These are phyloP conservation scores for Myoxocephalus aenaeus DNA, from an alignment of 2,797 vertebrate genomes.

Conservation along the genomic window DNA sequence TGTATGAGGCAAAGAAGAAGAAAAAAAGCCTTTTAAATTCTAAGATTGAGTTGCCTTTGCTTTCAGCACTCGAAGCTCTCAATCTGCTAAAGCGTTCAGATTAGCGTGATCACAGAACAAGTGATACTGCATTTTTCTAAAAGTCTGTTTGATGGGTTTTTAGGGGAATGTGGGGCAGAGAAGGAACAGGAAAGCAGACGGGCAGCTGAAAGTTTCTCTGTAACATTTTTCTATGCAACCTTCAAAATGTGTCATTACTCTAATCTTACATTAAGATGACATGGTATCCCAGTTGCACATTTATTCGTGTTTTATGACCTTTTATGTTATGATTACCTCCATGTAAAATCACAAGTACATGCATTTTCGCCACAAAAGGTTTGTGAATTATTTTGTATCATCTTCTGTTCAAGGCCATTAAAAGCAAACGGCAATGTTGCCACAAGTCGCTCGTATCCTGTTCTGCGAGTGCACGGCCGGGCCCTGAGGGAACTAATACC, in stretches of 20 bases:
- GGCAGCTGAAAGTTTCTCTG: conserved; percentile 30
- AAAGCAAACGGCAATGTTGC: conserved; percentile 51
- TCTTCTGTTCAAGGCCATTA: conserved; percentile 45
- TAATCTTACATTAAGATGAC: not conserved
- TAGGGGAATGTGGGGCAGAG: conserved; percentile 69
- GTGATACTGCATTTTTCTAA: conserved; percentile 70
- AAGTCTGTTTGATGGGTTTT: conserved; percentile 68
- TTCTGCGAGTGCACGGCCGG: conserved; percentile 49
- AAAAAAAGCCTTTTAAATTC: conserved; percentile 81
- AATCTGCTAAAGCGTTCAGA: conserved; percentile 76
- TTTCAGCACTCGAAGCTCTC: conserved; percentile 79
- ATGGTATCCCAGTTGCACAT: not conserved
- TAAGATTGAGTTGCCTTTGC: conserved; percentile 83
- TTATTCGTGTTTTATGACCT: not conserved
- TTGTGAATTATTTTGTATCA: conserved; percentile 13
- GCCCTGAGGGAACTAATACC: conserved; percentile 69
- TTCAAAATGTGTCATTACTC: conserved; percentile 25
- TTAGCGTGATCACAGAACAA: conserved; percentile 78
- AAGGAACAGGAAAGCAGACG: conserved; percentile 41
- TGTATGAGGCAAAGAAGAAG: conserved; percentile 65
- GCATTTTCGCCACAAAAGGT: conserved; percentile 9
- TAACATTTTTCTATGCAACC: conserved; percentile 24
- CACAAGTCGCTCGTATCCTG: conserved; percentile 55
- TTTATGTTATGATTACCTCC: conserved; percentile 18
- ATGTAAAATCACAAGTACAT: conserved; percentile 3